phyloP scores from a whole-genome alignment of 1,140 invertebrate genomes.

The Ips typographus region DNA sequence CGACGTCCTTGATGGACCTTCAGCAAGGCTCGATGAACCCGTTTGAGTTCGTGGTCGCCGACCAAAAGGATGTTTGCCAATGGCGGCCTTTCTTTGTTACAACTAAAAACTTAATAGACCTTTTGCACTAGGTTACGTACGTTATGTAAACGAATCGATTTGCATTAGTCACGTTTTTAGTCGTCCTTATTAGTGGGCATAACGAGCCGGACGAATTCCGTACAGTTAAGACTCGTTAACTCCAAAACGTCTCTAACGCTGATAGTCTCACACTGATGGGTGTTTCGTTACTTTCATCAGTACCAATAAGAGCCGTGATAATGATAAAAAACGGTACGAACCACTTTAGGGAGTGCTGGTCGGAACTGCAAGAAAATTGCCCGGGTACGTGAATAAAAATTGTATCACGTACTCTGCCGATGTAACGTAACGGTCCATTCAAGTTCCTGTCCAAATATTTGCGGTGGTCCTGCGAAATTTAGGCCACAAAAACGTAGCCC shows the following conservation, averaged over 20 bases:
- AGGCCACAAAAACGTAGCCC: slow-evolving; percentile 9
- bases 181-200: not conserved
- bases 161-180: slow-evolving; percentile 26
- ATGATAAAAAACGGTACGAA: no score
- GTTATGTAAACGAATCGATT: slow-evolving; percentile 30
- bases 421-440: slow-evolving; percentile 17
- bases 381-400: slow-evolving; percentile 17
- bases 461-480: slow-evolving; percentile 17
- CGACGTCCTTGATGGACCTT: slow-evolving; percentile 38
- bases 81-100: slow-evolving; percentile 28
- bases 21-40: slow-evolving; percentile 32
- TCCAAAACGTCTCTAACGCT: not conserved
- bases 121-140: slow-evolving; percentile 33
- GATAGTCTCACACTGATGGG: not conserved
- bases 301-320: no score
- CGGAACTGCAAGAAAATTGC: not conserved
- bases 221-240: slow-evolving; percentile 7
- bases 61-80: slow-evolving; percentile 33
- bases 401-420: slow-evolving; percentile 14
- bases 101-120: slow-evolving; percentile 33
- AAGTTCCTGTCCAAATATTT: slow-evolving; percentile 11
- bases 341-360: no score
- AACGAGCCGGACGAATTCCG: slow-evolving; percentile 2
- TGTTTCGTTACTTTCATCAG: not conserved
- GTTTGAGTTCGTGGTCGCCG: slow-evolving; percentile 11